A percentile compares a stretch with the other conserved stretches of the same genome.
These are phyloP conservation scores for Agrypnus murinus DNA, from an alignment of 2,888 invertebrate genomes.

Conservation along the genomic window DNA sequence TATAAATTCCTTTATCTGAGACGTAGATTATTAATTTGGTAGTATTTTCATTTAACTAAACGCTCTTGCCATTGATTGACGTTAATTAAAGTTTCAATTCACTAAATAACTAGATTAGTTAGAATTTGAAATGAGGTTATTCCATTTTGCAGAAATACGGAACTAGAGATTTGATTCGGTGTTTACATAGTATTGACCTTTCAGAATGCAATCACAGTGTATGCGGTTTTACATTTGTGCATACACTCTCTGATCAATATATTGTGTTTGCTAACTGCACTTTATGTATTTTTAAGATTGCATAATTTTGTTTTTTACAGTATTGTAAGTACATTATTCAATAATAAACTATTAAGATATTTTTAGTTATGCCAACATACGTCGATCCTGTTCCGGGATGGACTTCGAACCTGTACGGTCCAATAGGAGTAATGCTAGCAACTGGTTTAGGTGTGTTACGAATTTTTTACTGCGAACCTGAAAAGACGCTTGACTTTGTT, in stretches of 20 bases:
- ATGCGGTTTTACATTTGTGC: not conserved
- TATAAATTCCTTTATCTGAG: no score
- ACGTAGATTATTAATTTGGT: not conserved
- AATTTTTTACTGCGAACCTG: conserved; percentile 60
- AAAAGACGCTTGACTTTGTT: conserved; percentile 65
- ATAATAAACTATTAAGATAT: not conserved
- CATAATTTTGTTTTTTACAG: no score
- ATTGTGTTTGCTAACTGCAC: no score
- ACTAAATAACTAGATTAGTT: not conserved
- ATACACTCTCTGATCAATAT: no score
- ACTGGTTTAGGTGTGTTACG: conserved; percentile 75
- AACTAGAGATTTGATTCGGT: no score
- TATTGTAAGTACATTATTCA: no score
- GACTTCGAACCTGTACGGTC: conserved; percentile 79
- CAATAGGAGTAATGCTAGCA: conserved; percentile 68
- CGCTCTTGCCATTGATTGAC: not conserved
- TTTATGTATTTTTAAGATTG: no score
- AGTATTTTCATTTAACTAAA: conserved; percentile 6
- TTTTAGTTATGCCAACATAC: conserved; percentile 69
- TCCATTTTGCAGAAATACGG: not conserved
- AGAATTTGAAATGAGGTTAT: not conserved
- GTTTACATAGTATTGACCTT: not conserved
- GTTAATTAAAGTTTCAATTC: no score
- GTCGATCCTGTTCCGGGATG: conserved; percentile 75
- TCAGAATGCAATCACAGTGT: not conserved